Evolutionary conservation across 2,797 vertebrate species (phyloP).

Genomic region (Sebastolobus alascanus): DNA sequence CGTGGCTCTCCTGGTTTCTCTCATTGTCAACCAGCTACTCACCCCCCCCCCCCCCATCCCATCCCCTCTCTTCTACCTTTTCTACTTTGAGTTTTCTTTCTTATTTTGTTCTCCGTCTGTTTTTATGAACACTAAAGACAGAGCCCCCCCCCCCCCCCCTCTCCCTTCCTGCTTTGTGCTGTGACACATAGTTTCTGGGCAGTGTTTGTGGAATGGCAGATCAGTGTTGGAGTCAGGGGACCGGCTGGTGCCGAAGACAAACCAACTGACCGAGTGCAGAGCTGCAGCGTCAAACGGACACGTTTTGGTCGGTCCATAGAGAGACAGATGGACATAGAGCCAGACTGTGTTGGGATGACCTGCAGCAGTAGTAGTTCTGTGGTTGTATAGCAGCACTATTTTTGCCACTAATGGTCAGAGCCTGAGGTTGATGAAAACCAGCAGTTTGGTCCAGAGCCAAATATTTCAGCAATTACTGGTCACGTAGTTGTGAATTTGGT

Average conservation of each 20-base stretch:
- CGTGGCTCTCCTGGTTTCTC: conserved; percentile 34
- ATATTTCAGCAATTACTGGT: conserved; percentile 4
- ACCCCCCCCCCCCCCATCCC: neutral
- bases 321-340: neutral
- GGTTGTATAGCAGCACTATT: neutral
- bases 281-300: neutral
- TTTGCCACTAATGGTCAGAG: conserved; percentile 5
- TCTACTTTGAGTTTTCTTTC: neutral
- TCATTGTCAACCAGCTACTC: neutral
- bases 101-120: neutral
- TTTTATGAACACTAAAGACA: neutral
- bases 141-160: too few relatives aligned
- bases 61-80: conserved; percentile 8
- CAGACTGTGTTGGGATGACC: neutral
- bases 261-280: conserved; percentile 14
- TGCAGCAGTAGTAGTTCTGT: neutral
- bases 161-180: conserved; percentile 6
- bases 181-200: conserved; percentile 66
- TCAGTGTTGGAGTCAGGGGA: conserved; percentile 48
- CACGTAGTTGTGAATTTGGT: conserved; percentile 5
- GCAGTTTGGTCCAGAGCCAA: neutral
- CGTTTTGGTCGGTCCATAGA: neutral
- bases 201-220: conserved; percentile 48
- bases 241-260: conserved; percentile 35
- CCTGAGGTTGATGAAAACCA: conserved; percentile 8